phyloP scores from a whole-genome alignment of 2,113 vertebrate genomes.

The Notarius lentiginosus region DNA sequence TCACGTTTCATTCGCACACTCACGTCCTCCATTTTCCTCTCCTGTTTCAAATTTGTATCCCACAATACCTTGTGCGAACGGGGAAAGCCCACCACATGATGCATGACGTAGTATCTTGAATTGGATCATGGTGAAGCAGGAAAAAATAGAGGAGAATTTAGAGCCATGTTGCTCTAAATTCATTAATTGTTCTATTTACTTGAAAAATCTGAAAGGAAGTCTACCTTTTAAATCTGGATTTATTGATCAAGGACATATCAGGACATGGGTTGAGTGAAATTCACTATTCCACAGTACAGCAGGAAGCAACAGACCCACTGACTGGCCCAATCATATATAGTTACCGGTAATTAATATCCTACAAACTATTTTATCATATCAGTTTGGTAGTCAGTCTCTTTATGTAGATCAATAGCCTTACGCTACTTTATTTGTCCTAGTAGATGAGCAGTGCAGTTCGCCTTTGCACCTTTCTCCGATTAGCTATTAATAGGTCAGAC shows the following conservation, averaged over 20 bases:
- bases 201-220: no score
- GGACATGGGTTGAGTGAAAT: not conserved
- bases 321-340: not conserved
- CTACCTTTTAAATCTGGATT: not conserved
- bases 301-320: not conserved
- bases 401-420: slow-evolving; percentile 36
- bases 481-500: slow-evolving; percentile 58
- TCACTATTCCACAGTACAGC: not conserved
- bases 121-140: no score
- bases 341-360: not conserved
- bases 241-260: not conserved
- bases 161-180: no score
- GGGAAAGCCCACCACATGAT: no score
- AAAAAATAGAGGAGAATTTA: no score
- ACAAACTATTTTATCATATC: not conserved
- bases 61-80: no score
- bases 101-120: no score
- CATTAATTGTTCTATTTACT: no score
- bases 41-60: no score
- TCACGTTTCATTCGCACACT: no score
- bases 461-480: slow-evolving; percentile 44
- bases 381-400: not conserved
- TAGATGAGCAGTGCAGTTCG: slow-evolving; percentile 54
- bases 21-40: no score
- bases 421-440: slow-evolving; percentile 51